Percentiles rank a stretch among this genome's conserved stretches.
These are phyloP conservation scores for Lathronympha strigana DNA, from an alignment of 2,888 invertebrate genomes.

Conservation along the genomic window DNA sequence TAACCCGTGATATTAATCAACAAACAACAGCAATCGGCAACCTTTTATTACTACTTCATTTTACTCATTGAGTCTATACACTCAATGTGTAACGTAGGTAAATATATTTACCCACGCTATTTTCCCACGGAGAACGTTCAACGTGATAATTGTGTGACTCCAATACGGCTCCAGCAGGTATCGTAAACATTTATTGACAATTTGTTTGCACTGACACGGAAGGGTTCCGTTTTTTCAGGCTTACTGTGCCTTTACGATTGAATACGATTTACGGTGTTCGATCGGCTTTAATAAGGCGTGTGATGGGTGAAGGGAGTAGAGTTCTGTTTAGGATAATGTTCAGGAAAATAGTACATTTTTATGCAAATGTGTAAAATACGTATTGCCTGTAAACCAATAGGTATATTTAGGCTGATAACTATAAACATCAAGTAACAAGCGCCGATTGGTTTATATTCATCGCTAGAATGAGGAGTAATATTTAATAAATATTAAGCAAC, in stretches of 20 bases:
- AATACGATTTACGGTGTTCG: constrained; percentile 33
- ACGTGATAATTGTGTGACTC: constrained; percentile 9
- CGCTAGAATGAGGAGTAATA: no score
- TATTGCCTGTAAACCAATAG: no score
- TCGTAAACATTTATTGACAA: constrained; percentile 58
- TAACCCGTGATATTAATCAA: no score
- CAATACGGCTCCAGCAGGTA: constrained; percentile 40
- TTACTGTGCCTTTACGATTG: constrained; percentile 47
- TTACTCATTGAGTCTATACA: no score
- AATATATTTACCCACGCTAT: constrained; percentile 9
- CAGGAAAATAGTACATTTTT: not conserved
- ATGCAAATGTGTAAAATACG: no score
- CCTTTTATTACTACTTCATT: no score
- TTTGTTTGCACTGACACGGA: constrained; percentile 56
- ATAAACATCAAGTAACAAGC: no score
- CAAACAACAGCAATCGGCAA: no score
- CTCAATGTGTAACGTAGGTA: constrained; percentile 4
- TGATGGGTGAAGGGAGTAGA: constrained; percentile 36
- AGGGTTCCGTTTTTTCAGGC: constrained; percentile 49
- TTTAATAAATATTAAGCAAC: no score
- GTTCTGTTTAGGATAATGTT: constrained; percentile 3
- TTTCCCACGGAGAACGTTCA: not conserved
- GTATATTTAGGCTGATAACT: no score
- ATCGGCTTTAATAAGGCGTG: constrained; percentile 45
- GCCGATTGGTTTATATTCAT: no score